These are phyloP conservation scores for Drosophila robusta DNA, from an alignment of 2,888 invertebrate species.

Conservation along the genomic window DNA sequence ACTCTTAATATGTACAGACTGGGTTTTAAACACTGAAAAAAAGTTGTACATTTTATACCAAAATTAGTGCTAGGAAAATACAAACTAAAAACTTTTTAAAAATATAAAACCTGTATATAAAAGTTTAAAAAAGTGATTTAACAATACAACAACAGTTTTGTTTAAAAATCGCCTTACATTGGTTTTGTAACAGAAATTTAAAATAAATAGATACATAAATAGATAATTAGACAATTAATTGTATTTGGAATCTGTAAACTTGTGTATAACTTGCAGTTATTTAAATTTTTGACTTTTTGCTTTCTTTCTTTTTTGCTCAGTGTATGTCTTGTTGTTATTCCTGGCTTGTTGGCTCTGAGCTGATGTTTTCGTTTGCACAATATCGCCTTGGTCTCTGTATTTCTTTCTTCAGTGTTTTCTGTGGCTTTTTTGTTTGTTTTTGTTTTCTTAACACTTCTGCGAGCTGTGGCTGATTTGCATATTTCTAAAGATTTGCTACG, in stretches of 20 bases:
- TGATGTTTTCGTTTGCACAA: constrained; percentile 43
- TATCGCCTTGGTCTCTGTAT: constrained; percentile 33
- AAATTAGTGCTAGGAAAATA: background rate
- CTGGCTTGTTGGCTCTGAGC: constrained; percentile 19
- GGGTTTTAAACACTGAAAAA: background rate
- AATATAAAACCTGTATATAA: no score
- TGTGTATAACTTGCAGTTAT: no score
- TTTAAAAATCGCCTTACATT: no score
- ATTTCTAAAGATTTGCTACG: constrained; percentile 25
- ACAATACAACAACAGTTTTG: no score
- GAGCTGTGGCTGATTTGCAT: constrained; percentile 35
- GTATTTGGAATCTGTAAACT: no score
- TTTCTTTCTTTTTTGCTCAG: constrained; percentile 25
- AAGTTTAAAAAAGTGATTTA: no score
- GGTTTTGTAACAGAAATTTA: no score
- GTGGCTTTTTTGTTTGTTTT: constrained; percentile 16
- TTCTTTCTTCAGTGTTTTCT: constrained; percentile 27
- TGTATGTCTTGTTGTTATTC: constrained; percentile 28
- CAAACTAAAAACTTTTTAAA: no score
- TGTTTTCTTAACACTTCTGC: background rate
- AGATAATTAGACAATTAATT: no score
- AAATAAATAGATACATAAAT: no score
- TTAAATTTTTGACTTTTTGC: background rate
- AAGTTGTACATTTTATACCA: background rate
- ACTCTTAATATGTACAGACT: constrained; percentile 2